Conservation (phyloP, 2,888 invertebrate genomes). For the Notodonta dromedarius region DNA sequence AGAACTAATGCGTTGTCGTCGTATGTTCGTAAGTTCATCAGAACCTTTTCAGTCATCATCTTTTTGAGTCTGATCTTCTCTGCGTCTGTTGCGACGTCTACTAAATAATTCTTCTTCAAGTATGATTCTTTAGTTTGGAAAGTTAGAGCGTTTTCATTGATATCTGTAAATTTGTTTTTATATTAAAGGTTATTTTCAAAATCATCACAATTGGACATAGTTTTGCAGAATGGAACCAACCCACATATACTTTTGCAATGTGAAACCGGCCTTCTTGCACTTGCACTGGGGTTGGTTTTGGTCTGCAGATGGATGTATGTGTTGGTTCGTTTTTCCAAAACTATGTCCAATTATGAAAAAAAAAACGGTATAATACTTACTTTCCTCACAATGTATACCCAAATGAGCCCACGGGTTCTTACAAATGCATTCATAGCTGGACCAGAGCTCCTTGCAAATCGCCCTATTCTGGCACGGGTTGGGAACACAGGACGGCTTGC, state of each 20-base stretch:
- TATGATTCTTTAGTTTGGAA: constrained; percentile 93
- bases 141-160: constrained; percentile 94
- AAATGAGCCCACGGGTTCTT: constrained; percentile 96
- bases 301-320: no score
- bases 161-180: constrained; percentile 85
- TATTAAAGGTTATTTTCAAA: not conserved
- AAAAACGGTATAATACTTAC: constrained; percentile 84
- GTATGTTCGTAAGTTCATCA: constrained; percentile 96
- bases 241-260: no score
- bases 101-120: constrained; percentile 91
- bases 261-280: no score
- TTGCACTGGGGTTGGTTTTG: no score
- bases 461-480: constrained; percentile 97
- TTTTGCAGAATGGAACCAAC: no score
- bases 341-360: no score
- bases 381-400: constrained; percentile 95
- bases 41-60: constrained; percentile 91
- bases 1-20: constrained; percentile 91
- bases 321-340: no score
- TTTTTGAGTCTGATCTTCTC: constrained; percentile 87
- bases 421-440: constrained; percentile 96
- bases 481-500: constrained; percentile 96
- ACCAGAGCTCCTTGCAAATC: constrained; percentile 95
- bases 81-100: constrained; percentile 85
- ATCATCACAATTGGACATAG: no score